phyloP scores from a whole-genome alignment of 2,888 invertebrate genomes.

The Xanthia togata region DNA sequence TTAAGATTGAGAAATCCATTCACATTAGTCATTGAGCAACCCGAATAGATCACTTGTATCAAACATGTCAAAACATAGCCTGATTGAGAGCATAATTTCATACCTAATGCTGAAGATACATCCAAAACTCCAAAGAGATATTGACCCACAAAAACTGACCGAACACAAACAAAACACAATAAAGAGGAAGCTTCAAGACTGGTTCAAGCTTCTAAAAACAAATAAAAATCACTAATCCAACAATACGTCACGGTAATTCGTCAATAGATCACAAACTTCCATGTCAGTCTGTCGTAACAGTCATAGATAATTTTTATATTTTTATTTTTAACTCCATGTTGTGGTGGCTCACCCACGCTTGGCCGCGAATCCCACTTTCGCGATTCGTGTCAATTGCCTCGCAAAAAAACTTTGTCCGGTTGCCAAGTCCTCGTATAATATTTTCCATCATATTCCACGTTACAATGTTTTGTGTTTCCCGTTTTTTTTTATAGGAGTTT shows the following conservation, averaged over 20 bases:
- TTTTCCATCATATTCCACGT: constrained; percentile 65
- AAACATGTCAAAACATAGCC: constrained; percentile 14
- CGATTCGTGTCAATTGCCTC: constrained; percentile 86
- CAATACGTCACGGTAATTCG: constrained; percentile 9
- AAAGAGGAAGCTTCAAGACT: not conserved
- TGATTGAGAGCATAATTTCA: constrained; percentile 14
- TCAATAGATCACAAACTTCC: constrained; percentile 35
- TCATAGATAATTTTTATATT: constrained; percentile 47
- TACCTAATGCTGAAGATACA: constrained; percentile 4
- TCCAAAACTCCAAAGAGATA: constrained; percentile 16
- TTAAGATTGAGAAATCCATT: not conserved
- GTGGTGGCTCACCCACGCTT: constrained; percentile 78
- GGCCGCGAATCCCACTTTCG: constrained; percentile 82
- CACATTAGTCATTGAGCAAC: not conserved
- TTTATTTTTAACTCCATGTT: constrained; percentile 73
- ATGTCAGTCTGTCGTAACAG: constrained; percentile 50
- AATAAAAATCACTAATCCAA: constrained; percentile 12
- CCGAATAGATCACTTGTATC: not conserved
- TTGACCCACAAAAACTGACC: constrained; percentile 25
- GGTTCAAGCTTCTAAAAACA: not conserved
- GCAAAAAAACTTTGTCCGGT: constrained; percentile 78
- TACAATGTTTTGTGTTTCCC: constrained; percentile 38
- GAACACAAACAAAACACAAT: constrained; percentile 23
- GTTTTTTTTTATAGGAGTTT: constrained; percentile 18
- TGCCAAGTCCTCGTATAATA: constrained; percentile 79